Conservation (phyloP, 2,797 vertebrate genomes). For the Prunella strophiata region DNA sequence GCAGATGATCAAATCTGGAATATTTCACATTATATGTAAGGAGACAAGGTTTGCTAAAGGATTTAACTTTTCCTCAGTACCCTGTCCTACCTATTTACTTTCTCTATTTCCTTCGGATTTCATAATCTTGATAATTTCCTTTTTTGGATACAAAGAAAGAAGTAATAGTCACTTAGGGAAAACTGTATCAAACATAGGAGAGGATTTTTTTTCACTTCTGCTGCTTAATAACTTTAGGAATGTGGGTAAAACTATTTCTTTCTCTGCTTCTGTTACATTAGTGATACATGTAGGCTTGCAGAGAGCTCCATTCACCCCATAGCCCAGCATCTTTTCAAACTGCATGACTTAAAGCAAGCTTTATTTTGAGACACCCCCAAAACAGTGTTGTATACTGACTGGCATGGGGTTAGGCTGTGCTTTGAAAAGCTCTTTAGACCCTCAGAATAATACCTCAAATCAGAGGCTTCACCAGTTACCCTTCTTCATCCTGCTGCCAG, state of each 20-base stretch:
- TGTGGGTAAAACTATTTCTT: slow-evolving; percentile 15
- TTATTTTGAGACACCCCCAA: not conserved
- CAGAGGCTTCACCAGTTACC: not conserved
- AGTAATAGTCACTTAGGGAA: slow-evolving; percentile 34
- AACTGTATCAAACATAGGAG: not conserved
- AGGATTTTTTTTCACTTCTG: slow-evolving; percentile 23
- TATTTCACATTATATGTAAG: not conserved
- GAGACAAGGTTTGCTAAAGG: slow-evolving; percentile 17
- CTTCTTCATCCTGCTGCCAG: not conserved
- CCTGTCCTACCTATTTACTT: not conserved
- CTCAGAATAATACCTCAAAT: not conserved
- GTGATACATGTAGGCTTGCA: not conserved
- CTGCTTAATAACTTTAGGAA: slow-evolving; percentile 68
- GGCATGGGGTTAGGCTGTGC: not conserved
- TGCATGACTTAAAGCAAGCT: not conserved
- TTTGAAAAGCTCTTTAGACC: not conserved
- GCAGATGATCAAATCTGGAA: slow-evolving; percentile 12
- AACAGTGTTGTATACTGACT: not conserved
- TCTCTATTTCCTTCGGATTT: not conserved
- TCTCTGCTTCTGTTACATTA: not conserved
- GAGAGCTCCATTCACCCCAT: accelerated
- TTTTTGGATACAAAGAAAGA: slow-evolving; percentile 36
- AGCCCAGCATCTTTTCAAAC: not conserved
- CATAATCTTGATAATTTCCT: slow-evolving; percentile 34
- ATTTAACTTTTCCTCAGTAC: slow-evolving; percentile 16